Evolutionary conservation across 1,140 invertebrate species (phyloP).

Genomic region (Drosophila ficusphila): DNA sequence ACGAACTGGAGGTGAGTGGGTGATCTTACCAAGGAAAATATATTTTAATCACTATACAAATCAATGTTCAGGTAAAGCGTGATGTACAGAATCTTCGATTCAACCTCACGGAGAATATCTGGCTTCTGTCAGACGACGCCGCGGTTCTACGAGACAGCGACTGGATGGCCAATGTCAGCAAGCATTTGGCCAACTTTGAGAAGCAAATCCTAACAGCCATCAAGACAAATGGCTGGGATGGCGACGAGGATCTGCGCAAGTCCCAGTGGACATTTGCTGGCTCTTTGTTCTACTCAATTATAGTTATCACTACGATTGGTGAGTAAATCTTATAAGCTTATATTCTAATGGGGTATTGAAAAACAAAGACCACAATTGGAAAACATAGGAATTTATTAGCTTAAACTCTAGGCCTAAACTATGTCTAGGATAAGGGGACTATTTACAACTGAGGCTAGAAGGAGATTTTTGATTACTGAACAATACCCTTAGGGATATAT

Average conservation of each 20-base stretch:
- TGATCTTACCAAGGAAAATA: background rate
- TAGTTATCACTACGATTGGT: slow-evolving; percentile 99
- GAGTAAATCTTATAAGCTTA: slow-evolving; percentile 74
- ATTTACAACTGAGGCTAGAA: slow-evolving; percentile 24
- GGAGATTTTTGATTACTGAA: background rate
- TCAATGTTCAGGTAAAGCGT: slow-evolving; percentile 88
- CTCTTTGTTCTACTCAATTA: slow-evolving; percentile 97
- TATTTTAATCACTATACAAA: slow-evolving; percentile 58
- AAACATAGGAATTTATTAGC: slow-evolving; percentile 37
- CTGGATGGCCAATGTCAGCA: slow-evolving; percentile 76
- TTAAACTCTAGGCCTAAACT: slow-evolving; percentile 36
- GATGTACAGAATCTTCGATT: slow-evolving; percentile 90
- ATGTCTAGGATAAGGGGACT: slow-evolving; percentile 36
- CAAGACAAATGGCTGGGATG: slow-evolving; percentile 96
- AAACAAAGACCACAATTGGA: background rate
- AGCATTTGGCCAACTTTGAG: slow-evolving; percentile 89
- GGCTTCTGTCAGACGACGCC: slow-evolving; percentile 89
- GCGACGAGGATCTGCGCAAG: slow-evolving; percentile 90
- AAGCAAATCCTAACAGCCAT: slow-evolving; percentile 92
- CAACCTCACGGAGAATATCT: slow-evolving; percentile 91
- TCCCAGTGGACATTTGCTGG: slow-evolving; percentile 96
- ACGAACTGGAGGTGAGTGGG: slow-evolving; percentile 89
- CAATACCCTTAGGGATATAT: background rate
- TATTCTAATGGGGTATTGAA: background rate
- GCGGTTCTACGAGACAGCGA: slow-evolving; percentile 61